A percentile compares a stretch with the other conserved stretches of the same genome.
Evolutionary conservation across 2,888 invertebrate species (phyloP).

Genomic region (Augiades crinisus): DNA sequence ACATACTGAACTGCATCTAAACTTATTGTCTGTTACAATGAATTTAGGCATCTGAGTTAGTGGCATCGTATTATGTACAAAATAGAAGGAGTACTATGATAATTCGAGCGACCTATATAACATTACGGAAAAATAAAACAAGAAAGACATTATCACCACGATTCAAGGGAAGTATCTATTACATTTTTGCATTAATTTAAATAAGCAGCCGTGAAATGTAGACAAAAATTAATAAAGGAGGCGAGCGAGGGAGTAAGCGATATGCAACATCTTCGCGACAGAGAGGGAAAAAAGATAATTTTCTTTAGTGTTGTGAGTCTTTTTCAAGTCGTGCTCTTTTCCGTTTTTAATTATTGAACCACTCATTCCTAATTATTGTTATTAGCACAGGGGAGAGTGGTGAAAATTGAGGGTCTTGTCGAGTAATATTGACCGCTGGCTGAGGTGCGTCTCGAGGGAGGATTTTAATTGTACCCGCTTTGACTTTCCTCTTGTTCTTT

Average conservation of each 20-base stretch:
- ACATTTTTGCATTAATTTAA: conserved; percentile 69
- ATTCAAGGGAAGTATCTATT: conserved; percentile 47
- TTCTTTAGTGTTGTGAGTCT: conserved; percentile 45
- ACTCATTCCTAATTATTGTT: conserved; percentile 83
- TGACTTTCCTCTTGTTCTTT: conserved; percentile 77
- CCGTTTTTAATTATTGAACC: conserved; percentile 83
- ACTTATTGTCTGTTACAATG: too few species aligned
- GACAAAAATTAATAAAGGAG: conserved; percentile 61
- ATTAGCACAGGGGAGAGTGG: conserved; percentile 80
- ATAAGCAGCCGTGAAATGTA: conserved; percentile 46
- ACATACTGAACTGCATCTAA: too few species aligned
- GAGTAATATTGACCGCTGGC: conserved; percentile 77
- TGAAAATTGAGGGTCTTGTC: conserved; percentile 78
- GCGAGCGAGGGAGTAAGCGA: conserved; percentile 48
- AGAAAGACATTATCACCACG: conserved; percentile 5
- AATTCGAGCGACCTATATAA: too few species aligned
- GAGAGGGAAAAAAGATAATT: conserved; percentile 42
- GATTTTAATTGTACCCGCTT: conserved; percentile 76
- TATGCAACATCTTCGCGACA: conserved; percentile 37
- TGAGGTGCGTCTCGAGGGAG: conserved; percentile 67
- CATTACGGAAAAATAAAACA: neutral
- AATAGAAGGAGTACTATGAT: neutral
- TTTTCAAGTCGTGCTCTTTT: conserved; percentile 76
- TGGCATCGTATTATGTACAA: too few species aligned
- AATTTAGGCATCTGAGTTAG: too few species aligned